phyloP scores from a whole-genome alignment of 2,888 invertebrate genomes.

The Watsonalla binaria region DNA sequence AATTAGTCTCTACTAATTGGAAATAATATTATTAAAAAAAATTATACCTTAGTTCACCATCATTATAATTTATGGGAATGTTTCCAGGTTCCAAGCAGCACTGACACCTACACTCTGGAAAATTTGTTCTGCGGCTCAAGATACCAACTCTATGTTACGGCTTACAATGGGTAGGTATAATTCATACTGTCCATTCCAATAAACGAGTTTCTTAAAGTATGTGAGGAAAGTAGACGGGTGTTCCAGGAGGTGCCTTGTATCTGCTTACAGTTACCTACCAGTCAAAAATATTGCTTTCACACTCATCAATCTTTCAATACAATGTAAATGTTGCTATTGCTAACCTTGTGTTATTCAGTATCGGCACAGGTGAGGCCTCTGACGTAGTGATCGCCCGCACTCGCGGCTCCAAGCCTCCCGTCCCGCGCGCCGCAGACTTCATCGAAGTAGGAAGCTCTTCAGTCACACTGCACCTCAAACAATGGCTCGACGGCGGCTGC shows the following conservation, averaged over 20 bases:
- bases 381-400: conserved; percentile 93
- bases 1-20: background rate
- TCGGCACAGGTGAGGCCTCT: conserved; percentile 94
- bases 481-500: conserved; percentile 97
- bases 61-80: background rate
- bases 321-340: too few species aligned
- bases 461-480: conserved; percentile 92
- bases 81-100: conserved; percentile 82
- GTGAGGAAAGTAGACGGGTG: too few species aligned
- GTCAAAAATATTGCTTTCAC: too few species aligned
- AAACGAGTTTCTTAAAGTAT: too few species aligned
- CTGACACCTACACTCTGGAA: conserved; percentile 90
- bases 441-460: conserved; percentile 96
- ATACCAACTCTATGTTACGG: conserved; percentile 95
- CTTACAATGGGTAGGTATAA: conserved; percentile 88
- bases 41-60: too few species aligned
- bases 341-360: conserved; percentile 66
- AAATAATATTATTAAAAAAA: too few species aligned
- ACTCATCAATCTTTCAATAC: too few species aligned
- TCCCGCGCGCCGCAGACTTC: conserved; percentile 93
- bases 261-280: too few species aligned
- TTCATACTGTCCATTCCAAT: conserved; percentile 2
- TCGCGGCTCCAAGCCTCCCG: conserved; percentile 95
- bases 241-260: too few species aligned
- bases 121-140: conserved; percentile 94